Conservation (phyloP, 2,888 invertebrate species). For the Pyrrhia umbra region DNA sequence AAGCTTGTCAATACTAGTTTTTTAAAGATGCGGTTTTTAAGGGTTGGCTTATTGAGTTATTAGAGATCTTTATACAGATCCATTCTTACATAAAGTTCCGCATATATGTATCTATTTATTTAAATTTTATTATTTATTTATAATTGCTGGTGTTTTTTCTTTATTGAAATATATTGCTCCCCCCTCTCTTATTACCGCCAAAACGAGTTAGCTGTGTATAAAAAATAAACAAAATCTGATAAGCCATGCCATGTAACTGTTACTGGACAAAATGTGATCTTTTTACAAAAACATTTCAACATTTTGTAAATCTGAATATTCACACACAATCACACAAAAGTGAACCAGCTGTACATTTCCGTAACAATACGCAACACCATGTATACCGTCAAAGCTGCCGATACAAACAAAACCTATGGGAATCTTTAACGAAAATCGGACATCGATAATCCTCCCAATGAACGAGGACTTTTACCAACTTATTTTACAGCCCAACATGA, state of each 20-base stretch:
- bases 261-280: background rate
- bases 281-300: slow-evolving; percentile 16
- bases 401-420: slow-evolving; percentile 71
- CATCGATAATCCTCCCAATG: slow-evolving; percentile 75
- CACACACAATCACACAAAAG: slow-evolving; percentile 47
- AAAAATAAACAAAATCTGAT: too few species aligned
- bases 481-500: background rate
- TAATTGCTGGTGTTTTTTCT: too few species aligned
- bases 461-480: slow-evolving; percentile 51
- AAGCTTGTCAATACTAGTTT: slow-evolving; percentile 70
- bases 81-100: background rate
- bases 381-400: slow-evolving; percentile 62
- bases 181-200: too few species aligned
- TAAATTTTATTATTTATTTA: too few species aligned
- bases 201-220: too few species aligned
- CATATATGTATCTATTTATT: too few species aligned
- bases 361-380: slow-evolving; percentile 60
- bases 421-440: slow-evolving; percentile 72
- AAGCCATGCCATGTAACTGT: too few species aligned
- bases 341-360: slow-evolving; percentile 54
- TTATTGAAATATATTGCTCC: too few species aligned
- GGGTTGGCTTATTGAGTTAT: too few species aligned
- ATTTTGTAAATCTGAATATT: slow-evolving; percentile 36
- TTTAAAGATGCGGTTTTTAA: slow-evolving; percentile 42
- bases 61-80: too few species aligned